phyloP scores from a whole-genome alignment of 2,888 invertebrate species.

The Himalopsyche japonica region DNA sequence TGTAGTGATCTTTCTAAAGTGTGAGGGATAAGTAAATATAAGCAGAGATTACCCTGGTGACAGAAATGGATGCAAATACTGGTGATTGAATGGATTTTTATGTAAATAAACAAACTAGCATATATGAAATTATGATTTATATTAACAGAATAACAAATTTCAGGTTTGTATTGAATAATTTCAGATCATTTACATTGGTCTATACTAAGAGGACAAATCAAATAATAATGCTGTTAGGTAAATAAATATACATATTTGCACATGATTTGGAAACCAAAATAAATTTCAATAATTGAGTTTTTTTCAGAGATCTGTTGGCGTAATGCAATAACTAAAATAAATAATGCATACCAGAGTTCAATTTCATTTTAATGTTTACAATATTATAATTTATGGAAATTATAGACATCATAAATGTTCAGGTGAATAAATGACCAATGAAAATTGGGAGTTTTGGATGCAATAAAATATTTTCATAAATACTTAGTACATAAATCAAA shows the following conservation, averaged over 20 bases:
- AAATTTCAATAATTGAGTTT: too few relatives aligned
- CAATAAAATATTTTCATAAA: neutral
- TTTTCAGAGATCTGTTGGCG: too few relatives aligned
- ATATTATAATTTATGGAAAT: too few relatives aligned
- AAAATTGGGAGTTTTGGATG: neutral
- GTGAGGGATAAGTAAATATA: too few relatives aligned
- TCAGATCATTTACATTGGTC: conserved; percentile 17
- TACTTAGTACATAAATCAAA: neutral
- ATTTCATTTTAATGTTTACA: neutral
- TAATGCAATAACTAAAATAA: too few relatives aligned
- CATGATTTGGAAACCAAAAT: too few relatives aligned
- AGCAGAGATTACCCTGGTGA: too few relatives aligned
- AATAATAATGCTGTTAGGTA: neutral
- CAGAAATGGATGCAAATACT: too few relatives aligned
- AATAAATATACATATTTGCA: neutral
- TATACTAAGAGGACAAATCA: neutral
- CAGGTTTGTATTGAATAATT: conserved; percentile 31
- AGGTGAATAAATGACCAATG: neutral
- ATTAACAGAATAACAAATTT: conserved; percentile 37
- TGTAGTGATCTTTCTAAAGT: too few relatives aligned
- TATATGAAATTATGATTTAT: conserved; percentile 38
- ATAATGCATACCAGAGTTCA: neutral
- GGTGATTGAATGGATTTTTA: neutral
- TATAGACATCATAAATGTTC: neutral
- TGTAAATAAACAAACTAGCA: conserved; percentile 11